A percentile compares a stretch with the other conserved stretches of the same genome.
Conservation (phyloP, 2,888 invertebrate genomes). For the Taenaris catops region DNA sequence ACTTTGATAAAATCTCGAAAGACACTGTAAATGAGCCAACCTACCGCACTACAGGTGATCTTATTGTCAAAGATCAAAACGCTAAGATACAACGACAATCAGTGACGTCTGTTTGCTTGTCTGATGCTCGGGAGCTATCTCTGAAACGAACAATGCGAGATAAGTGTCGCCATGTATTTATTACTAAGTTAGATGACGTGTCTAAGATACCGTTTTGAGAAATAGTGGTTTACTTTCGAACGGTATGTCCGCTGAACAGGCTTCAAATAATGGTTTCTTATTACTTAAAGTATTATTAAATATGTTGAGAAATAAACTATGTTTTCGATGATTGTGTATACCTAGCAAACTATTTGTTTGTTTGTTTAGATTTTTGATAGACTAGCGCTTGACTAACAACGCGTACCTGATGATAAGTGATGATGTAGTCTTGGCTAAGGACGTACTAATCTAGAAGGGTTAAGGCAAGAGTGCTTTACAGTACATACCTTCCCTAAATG, state of each 20-base stretch:
- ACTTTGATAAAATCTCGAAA: slow-evolving; percentile 4
- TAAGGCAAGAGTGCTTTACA: no score
- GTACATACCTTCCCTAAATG: no score
- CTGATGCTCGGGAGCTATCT: slow-evolving; percentile 38
- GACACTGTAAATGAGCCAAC: slow-evolving; percentile 13
- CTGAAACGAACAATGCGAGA: slow-evolving; percentile 36
- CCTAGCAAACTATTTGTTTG: no score
- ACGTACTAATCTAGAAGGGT: no score
- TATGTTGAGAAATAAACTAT: no score
- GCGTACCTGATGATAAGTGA: no score
- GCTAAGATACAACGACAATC: slow-evolving; percentile 36
- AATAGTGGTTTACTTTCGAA: slow-evolving; percentile 7
- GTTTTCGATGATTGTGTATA: no score
- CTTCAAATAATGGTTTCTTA: not conserved
- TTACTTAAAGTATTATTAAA: no score
- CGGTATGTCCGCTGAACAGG: not conserved
- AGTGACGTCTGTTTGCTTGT: slow-evolving; percentile 38
- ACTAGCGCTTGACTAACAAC: no score
- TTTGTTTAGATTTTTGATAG: no score
- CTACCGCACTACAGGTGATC: slow-evolving; percentile 19
- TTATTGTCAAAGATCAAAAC: slow-evolving; percentile 43
- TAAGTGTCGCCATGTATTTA: slow-evolving; percentile 25
- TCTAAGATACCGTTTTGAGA: slow-evolving; percentile 15
- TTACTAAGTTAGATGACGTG: slow-evolving; percentile 17
- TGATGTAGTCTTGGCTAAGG: no score